Conservation (phyloP, 1,140 invertebrate species). For the Heterodera schachtii region DNA sequence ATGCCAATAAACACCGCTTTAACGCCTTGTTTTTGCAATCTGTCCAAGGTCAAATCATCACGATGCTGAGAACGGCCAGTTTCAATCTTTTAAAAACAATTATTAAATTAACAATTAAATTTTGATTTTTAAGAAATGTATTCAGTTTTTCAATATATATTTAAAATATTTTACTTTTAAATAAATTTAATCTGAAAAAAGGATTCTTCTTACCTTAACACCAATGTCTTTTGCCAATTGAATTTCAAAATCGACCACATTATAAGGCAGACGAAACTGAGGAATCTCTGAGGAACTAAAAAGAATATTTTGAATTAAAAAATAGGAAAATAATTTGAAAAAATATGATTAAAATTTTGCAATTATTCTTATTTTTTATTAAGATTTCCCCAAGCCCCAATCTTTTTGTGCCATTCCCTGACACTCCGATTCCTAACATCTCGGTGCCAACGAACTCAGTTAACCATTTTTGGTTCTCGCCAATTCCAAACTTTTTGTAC, state of each 20-base stretch:
- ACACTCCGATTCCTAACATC: too few relatives aligned
- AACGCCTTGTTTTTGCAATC: conserved; percentile 73
- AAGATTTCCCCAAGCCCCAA: too few relatives aligned
- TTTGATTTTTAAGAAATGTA: too few relatives aligned
- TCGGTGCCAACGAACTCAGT: too few relatives aligned
- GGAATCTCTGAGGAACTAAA: conserved; percentile 90
- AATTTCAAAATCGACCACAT: conserved; percentile 90
- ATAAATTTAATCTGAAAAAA: not conserved
- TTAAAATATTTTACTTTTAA: not conserved
- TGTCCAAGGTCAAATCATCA: conserved; percentile 67
- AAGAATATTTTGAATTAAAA: conserved; percentile 2
- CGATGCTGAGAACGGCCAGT: conserved; percentile 64
- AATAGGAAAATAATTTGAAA: too few relatives aligned
- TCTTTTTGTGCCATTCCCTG: too few relatives aligned
- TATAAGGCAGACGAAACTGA: conserved; percentile 88
- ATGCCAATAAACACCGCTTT: conserved; percentile 87
- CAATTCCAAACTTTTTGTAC: too few relatives aligned
- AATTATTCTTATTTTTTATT: too few relatives aligned
- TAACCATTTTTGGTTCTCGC: too few relatives aligned
- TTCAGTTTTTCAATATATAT: too few relatives aligned
- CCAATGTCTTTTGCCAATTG: conserved; percentile 86
- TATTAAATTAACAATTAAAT: not conserved
- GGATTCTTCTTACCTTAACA: conserved; percentile 77
- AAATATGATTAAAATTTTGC: too few relatives aligned
- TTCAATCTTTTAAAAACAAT: conserved; percentile 62